These are phyloP conservation scores for Melanchra persicariae DNA, from an alignment of 2,888 invertebrate genomes.

Conservation along the genomic window DNA sequence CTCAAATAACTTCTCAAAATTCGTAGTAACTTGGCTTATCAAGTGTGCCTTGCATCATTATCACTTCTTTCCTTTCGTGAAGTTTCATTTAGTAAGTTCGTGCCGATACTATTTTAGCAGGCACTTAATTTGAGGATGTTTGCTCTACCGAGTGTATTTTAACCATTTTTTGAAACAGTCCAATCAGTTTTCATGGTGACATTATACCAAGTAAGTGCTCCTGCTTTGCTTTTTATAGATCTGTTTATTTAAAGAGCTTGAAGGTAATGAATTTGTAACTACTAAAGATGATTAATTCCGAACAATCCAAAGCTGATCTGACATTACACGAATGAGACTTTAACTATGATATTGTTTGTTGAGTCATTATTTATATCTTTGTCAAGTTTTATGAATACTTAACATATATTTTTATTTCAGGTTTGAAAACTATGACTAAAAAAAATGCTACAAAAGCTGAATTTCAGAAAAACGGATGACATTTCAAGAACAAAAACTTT, in stretches of 20 bases:
- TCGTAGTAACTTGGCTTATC: not conserved
- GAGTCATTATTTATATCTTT: not conserved
- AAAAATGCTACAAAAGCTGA: not conserved
- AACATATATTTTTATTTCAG: not conserved
- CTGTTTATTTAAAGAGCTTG: too few species aligned
- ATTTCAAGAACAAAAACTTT: not conserved
- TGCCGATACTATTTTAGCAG: conserved; percentile 52
- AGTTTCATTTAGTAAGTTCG: conserved; percentile 50
- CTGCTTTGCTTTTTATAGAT: not conserved
- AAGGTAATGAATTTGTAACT: too few species aligned
- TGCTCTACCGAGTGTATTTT: conserved; percentile 20
- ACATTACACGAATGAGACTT: conserved; percentile 34
- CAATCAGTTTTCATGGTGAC: conserved; percentile 22
- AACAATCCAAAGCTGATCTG: conserved; percentile 68
- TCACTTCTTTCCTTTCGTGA: conserved; percentile 45
- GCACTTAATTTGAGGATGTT: conserved; percentile 38
- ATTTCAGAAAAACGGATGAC: not conserved
- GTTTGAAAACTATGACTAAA: too few species aligned
- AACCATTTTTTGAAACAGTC: not conserved
- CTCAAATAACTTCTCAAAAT: not conserved
- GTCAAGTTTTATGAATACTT: not conserved
- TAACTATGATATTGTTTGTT: not conserved
- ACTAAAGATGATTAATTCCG: conserved; percentile 47
- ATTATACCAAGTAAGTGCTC: conserved; percentile 19
- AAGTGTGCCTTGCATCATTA: conserved; percentile 11